Evolutionary conservation across 2,113 vertebrate species (phyloP), one percentile per base, ranked within the genome.

Genomic region (Scartelaos histophorus): DNA sequence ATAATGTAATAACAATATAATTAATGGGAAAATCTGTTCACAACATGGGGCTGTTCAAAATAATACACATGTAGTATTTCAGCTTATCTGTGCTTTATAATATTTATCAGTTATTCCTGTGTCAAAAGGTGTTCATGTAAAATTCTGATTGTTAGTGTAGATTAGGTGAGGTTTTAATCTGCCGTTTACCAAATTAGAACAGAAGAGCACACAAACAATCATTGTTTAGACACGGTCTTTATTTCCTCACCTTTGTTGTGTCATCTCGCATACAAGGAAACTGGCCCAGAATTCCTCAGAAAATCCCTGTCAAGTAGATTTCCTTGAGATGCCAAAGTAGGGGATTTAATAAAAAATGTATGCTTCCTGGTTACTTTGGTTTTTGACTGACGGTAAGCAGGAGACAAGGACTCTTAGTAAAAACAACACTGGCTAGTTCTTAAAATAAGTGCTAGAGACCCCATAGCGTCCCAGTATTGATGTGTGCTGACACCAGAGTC

Each of bases 401-500:
- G 24, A 25, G 24, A 34, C 35, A 56, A 24, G 34, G 67, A 53
- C 67, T 68, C 47, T 53, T 22, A 2, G 60, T 43, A 45, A 17
- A 66, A 65, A 34, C 47, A 29, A 35, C 6, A 65, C 25, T 15
- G 66, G 49, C 70, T 65, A 67, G 69, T 75, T 69, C 72, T n/a
- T 49, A 77, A 34, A 84, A 78, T 74, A 65, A 73, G 62, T 67
- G 73, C 45, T 76, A 89, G 75, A 81, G 80, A 82, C 75, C 85
- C 68, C 79, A 87, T 69, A 87, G 84, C 87, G 75, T 73, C 81
- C 85, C 77, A 82, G 75, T 79, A 88, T 80, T 83, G 82, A 87
- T 92, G 90, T 86, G 85, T 84, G 82, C 81, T 88, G 85, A 92
- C 83, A 89, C 83, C 79, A 91, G 89, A 92, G 83, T 93, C 90